A percentile compares a stretch with the other conserved stretches of the same genome.
Evolutionary conservation across 2,113 vertebrate genomes (phyloP).

Genomic region (Callaeas wilsoni): DNA sequence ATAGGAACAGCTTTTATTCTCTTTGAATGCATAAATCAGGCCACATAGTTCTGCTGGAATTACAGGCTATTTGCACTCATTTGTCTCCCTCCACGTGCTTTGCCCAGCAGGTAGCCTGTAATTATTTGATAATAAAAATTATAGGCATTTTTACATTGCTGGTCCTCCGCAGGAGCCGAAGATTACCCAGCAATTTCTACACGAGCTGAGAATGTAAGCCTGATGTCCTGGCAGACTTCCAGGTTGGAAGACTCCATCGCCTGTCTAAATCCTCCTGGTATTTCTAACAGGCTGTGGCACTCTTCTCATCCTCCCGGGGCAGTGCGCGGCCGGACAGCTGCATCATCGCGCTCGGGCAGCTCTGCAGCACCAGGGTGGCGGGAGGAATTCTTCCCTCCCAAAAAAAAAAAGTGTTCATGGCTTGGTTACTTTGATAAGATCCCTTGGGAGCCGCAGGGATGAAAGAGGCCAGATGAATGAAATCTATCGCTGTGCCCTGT

Average conservation of each 20-base stretch:
- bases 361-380: not conserved
- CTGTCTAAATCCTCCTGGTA: not conserved
- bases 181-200: constrained; percentile 44
- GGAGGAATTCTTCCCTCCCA: not conserved
- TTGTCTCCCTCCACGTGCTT: constrained; percentile 27
- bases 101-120: constrained; percentile 49
- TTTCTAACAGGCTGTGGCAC: constrained; percentile 15
- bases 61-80: constrained; percentile 25
- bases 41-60: constrained; percentile 19
- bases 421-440: not conserved
- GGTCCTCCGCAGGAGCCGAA: constrained; percentile 39
- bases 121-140: constrained; percentile 63
- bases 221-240: constrained; percentile 48
- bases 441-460: not conserved
- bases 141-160: constrained; percentile 33
- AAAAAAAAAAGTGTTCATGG: not conserved
- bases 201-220: not conserved
- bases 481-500: not conserved
- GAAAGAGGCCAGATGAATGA: not conserved
- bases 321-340: not conserved
- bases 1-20: not conserved
- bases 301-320: not conserved
- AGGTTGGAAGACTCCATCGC: not conserved
- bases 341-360: not conserved
- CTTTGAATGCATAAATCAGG: not conserved